A percentile compares a stretch with the other conserved stretches of the same genome.
Evolutionary conservation across 2,113 vertebrate species (phyloP).

Genomic region (Misgurnus mizolepis): DNA sequence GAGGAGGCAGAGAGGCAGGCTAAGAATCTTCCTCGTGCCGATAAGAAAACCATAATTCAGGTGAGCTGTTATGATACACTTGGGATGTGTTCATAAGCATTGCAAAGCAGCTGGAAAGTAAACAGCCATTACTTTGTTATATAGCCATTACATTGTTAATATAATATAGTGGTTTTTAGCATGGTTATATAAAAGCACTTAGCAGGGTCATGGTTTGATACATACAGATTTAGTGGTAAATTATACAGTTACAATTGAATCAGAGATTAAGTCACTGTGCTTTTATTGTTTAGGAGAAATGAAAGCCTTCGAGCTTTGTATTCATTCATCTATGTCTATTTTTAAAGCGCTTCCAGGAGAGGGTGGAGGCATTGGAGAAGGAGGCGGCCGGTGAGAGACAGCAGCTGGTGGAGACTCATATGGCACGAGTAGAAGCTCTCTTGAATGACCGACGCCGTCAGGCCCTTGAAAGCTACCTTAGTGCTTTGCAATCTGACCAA

Average conservation of each 20-base stretch:
- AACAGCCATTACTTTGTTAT: neutral
- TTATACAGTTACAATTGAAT: neutral
- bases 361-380: slow-evolving; percentile 92
- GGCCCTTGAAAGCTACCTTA: slow-evolving; percentile 92
- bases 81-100: neutral
- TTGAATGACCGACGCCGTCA: slow-evolving; percentile 88
- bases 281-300: slow-evolving; percentile 9
- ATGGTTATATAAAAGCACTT: slow-evolving; percentile 40
- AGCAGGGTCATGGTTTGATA: neutral
- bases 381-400: slow-evolving; percentile 95
- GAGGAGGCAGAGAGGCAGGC: slow-evolving; percentile 93
- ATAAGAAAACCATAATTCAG: slow-evolving; percentile 95
- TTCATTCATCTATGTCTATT: neutral
- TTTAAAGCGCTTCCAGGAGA: slow-evolving; percentile 91
- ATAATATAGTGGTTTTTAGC: neutral
- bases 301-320: neutral
- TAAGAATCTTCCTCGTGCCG: slow-evolving; percentile 91
- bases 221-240: neutral
- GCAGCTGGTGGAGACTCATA: slow-evolving; percentile 95
- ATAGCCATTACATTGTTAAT: neutral
- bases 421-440: slow-evolving; percentile 93
- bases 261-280: neutral
- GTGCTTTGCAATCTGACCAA: slow-evolving; percentile 85
- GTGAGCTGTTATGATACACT: slow-evolving; percentile 62
- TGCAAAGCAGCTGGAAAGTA: neutral